Evolutionary conservation across 2,113 vertebrate genomes (phyloP), one percentile per base, ranked within the genome.

Genomic region (Haliaeetus leucogaster): DNA sequence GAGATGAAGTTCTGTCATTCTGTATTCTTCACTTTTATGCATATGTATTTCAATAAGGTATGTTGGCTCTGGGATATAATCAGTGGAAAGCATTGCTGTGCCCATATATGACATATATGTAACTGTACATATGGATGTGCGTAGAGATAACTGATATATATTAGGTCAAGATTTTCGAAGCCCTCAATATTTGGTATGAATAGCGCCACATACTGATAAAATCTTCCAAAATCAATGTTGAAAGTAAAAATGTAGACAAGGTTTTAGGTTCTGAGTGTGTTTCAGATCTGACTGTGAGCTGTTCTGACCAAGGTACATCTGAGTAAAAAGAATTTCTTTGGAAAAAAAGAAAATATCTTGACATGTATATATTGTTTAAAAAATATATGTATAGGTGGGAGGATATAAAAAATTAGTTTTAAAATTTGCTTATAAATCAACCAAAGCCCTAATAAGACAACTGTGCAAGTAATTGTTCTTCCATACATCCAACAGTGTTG

Each of bases 401-500:
- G 5, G 4, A 27, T 42, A 43, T 43, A 26, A 66, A 86, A 83
- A 74, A n/a, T 6, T 22, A 67, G 12, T 15, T 89, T 62, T 74
- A 58, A 93, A 90, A 40, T 50, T 82, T 76, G 80, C 72, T 72
- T 91, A 36, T 92, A 66, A 43, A 73, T 62, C 56, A 96, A 2
- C 23, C 34, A 80, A 95, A 82, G 38, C n/a, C 21, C 55, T 85
- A 88, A 82, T 76, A 89, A 93, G 55, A 89, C 68, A 90, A 72
- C 66, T 71, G 45, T 92, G 77, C 58, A 52, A 91, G n/a, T 93
- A 97, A 95, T 95, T 97, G 62, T 83, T 97, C 86, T 63, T 90
- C 76, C 18, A 6, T 70, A 53, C 20, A 77, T 73, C 88, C 93
- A 81, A 20, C 56, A 68, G 76, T 63, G 71, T 67, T 92, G 63